These are phyloP conservation scores for Indicator indicator DNA, from an alignment of 2,113 vertebrate species.

Conservation along the genomic window DNA sequence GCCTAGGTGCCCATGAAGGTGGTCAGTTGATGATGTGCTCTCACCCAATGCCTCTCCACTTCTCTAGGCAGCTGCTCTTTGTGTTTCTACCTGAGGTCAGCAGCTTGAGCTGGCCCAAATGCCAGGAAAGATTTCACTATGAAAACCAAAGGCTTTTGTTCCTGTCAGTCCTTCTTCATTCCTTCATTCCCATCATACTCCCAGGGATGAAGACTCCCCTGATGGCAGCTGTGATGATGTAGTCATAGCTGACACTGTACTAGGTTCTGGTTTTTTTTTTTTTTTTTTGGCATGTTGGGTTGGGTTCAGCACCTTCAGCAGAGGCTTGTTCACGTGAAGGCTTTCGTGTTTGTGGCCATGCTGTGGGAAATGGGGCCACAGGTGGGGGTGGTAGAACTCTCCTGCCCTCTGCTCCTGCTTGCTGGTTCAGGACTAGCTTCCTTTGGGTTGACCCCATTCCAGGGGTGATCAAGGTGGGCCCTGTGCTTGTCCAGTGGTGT, in stretches of 20 bases:
- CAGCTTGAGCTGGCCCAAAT: neutral
- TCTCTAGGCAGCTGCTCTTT: neutral
- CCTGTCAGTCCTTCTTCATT: neutral
- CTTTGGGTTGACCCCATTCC: neutral
- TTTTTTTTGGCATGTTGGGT: neutral
- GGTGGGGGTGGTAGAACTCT: neutral
- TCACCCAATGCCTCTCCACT: neutral
- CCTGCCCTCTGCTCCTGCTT: neutral
- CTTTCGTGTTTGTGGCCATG: neutral
- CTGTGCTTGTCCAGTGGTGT: neutral
- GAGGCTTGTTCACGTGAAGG: fast-evolving
- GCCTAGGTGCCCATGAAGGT: too few relatives aligned
- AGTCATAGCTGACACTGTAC: neutral
- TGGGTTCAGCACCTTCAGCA: neutral
- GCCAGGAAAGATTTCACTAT: fast-evolving
- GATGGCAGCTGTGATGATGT: neutral
- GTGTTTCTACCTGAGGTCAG: neutral
- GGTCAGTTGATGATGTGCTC: fast-evolving
- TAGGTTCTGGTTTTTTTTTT: fast-evolving
- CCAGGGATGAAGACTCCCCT: neutral
- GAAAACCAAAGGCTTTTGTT: neutral
- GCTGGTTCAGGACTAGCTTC: neutral
- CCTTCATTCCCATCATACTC: neutral
- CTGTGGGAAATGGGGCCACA: fast-evolving
- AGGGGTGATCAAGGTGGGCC: neutral